Percentiles rank a stretch among this genome's conserved stretches.
phyloP scores from a whole-genome alignment of 2,888 invertebrate genomes.

The Nomada hirtipes region DNA sequence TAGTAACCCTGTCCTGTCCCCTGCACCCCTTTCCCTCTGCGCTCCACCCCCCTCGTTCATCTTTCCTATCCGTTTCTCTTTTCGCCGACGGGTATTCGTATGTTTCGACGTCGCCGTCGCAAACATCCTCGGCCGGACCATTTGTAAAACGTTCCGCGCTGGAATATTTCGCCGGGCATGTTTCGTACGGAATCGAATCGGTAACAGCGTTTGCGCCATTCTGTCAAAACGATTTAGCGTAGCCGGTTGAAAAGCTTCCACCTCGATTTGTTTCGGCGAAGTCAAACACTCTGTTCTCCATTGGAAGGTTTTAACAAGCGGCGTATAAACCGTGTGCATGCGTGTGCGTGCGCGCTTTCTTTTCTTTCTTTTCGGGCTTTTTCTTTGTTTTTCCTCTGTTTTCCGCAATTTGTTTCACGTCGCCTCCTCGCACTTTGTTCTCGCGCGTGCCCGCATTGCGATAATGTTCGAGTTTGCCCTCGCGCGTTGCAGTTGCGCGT shows the following conservation, averaged over 20 bases:
- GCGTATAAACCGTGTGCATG: slow-evolving; percentile 7
- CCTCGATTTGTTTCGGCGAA: slow-evolving; percentile 55
- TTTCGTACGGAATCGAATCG: slow-evolving; percentile 64
- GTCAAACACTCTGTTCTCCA: slow-evolving; percentile 51
- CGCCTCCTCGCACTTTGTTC: neutral
- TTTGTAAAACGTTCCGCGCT: slow-evolving; percentile 59
- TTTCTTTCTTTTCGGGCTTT: neutral
- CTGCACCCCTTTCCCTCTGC: neutral
- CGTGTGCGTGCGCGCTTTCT: neutral
- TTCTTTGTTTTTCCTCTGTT: neutral
- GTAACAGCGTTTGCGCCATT: slow-evolving; percentile 57
- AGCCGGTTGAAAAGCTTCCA: slow-evolving; percentile 50
- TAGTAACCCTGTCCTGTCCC: slow-evolving; percentile 18
- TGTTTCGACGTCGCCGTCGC: slow-evolving; percentile 46
- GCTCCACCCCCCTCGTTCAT: neutral
- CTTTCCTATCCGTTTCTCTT: neutral
- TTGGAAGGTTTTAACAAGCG: slow-evolving; percentile 25
- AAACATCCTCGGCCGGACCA: slow-evolving; percentile 35
- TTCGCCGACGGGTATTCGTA: slow-evolving; percentile 48
- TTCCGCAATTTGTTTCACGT: neutral
- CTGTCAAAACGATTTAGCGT: slow-evolving; percentile 59
- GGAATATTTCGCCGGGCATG: slow-evolving; percentile 60
- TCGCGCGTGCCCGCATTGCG: neutral
- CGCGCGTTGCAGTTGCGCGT: neutral
- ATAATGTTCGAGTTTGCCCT: slow-evolving; percentile 8